Evolutionary conservation across 2,797 vertebrate species (phyloP).

Genomic region (Pantherophis vulpinus): DNA sequence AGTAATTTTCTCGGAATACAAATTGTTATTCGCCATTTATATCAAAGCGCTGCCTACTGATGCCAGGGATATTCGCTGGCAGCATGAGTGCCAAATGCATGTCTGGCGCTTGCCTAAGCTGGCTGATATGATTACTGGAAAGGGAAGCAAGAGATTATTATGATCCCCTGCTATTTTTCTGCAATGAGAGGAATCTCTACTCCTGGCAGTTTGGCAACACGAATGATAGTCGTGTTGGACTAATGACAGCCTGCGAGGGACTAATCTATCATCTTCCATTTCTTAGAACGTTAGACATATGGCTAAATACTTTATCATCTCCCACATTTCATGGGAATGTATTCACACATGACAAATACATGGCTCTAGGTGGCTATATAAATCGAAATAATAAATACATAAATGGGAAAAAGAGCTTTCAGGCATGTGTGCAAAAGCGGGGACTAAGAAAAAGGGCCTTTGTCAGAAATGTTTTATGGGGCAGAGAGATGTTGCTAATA

Average conservation of each 20-base stretch:
- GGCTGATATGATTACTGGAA: neutral
- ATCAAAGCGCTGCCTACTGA: neutral
- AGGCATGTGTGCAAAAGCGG: neutral
- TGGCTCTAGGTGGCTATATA: neutral
- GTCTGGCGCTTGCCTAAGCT: neutral
- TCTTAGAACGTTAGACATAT: neutral
- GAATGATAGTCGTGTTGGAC: neutral
- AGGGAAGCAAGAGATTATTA: neutral
- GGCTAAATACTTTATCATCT: conserved; percentile 15
- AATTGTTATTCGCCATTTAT: neutral
- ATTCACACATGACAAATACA: neutral
- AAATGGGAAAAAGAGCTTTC: neutral
- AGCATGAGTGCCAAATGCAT: neutral
- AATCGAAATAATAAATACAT: neutral
- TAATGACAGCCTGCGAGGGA: neutral
- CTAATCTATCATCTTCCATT: neutral
- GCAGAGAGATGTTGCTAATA: neutral
- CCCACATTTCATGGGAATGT: neutral
- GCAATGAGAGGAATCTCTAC: neutral
- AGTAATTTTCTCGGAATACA: neutral
- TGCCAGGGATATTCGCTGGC: neutral
- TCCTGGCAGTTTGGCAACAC: neutral
- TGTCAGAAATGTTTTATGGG: neutral
- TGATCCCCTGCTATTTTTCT: neutral
- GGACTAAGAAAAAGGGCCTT: neutral